These are phyloP conservation scores for Merluccius polli DNA, from an alignment of 2,797 vertebrate genomes.

Conservation along the genomic window DNA sequence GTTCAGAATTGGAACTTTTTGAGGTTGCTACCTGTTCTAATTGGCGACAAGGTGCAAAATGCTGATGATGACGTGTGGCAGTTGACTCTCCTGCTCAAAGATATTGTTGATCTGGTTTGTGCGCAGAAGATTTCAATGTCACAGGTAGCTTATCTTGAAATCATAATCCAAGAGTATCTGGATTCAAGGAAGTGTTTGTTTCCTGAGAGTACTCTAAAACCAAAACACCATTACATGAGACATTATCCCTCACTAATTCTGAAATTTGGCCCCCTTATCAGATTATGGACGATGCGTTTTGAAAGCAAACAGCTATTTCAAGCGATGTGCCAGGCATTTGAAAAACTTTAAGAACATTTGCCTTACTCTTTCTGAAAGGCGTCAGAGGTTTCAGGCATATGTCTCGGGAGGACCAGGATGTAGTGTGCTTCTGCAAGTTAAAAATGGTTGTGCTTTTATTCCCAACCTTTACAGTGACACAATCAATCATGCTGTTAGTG, in stretches of 20 bases:
- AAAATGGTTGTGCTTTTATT: constrained; percentile 2
- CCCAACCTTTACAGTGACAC: constrained; percentile 34
- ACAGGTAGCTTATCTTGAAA: background rate
- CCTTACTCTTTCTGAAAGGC: constrained; percentile 20
- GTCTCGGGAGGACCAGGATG: constrained; percentile 11
- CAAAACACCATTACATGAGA: constrained; percentile 34
- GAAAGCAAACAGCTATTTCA: constrained; percentile 37
- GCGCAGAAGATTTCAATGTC: background rate
- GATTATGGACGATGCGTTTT: constrained; percentile 30
- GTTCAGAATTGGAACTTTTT: constrained; percentile 39
- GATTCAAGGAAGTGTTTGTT: constrained; percentile 11
- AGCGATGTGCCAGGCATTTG: constrained; percentile 28
- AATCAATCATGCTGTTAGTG: constrained; percentile 36
- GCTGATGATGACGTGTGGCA: constrained; percentile 3
- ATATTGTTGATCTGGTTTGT: background rate
- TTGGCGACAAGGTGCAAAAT: constrained; percentile 14
- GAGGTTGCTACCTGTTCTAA: constrained; percentile 14
- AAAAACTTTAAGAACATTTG: constrained; percentile 31
- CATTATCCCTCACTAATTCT: constrained; percentile 31
- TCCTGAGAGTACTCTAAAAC: constrained; percentile 9
- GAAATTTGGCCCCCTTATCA: constrained; percentile 22
- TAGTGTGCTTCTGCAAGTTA: background rate
- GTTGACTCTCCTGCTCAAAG: background rate
- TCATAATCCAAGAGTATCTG: constrained; percentile 7
- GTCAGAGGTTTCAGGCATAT: constrained; percentile 25